Percentiles rank a stretch among this genome's conserved stretches.
These are phyloP conservation scores for Cheilinus undulatus DNA, from an alignment of 2,113 vertebrate genomes.

Conservation along the genomic window DNA sequence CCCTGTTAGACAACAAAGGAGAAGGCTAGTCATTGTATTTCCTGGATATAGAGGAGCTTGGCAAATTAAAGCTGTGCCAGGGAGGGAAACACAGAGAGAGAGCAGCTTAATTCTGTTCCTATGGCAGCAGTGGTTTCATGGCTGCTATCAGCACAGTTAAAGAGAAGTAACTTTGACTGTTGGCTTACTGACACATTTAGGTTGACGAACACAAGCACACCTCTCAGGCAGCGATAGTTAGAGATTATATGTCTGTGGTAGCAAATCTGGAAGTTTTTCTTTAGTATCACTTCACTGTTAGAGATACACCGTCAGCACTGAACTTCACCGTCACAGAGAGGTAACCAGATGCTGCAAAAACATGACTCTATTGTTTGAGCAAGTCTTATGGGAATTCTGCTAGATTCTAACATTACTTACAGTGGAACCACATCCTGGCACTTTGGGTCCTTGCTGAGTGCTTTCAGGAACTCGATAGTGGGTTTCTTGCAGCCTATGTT, in stretches of 20 bases:
- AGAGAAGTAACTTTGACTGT: conserved; percentile 50
- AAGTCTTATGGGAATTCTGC: too few species aligned
- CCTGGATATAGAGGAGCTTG: conserved; percentile 69
- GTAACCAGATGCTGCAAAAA: too few species aligned
- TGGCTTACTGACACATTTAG: conserved; percentile 52
- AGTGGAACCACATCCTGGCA: too few species aligned
- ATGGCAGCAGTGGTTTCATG: conserved; percentile 53
- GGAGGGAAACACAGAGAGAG: conserved; percentile 50
- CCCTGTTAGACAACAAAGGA: conserved; percentile 75
- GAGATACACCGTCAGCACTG: too few species aligned
- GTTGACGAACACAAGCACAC: conserved; percentile 20
- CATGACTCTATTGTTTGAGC: too few species aligned
- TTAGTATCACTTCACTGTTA: not conserved
- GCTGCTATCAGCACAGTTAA: conserved; percentile 40
- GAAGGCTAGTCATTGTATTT: conserved; percentile 70
- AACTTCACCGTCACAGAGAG: too few species aligned
- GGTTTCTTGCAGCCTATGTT: too few species aligned
- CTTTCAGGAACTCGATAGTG: too few species aligned
- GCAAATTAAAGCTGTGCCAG: conserved; percentile 74
- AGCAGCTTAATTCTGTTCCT: conserved; percentile 59
- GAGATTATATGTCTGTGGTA: not conserved
- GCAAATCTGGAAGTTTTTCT: not conserved
- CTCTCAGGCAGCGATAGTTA: not conserved
- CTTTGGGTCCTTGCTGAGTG: too few species aligned
- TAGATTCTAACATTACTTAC: too few species aligned